phyloP scores from a whole-genome alignment of 1,140 invertebrate genomes.

The Apolygus lucorum region DNA sequence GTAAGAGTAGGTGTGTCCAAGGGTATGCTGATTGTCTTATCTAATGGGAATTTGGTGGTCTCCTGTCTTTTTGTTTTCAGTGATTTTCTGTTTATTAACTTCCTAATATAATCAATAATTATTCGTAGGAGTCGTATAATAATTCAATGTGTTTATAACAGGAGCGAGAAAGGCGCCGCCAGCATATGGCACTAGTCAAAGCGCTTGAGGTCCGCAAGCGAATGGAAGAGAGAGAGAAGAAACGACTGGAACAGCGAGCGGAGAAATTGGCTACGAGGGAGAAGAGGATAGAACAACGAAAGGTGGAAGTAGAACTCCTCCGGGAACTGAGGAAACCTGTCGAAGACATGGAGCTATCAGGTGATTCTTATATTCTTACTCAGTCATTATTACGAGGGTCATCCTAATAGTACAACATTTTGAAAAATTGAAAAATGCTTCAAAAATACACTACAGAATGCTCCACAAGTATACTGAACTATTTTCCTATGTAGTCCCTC shows the following conservation, averaged over 20 bases:
- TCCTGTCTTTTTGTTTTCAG: too few relatives aligned
- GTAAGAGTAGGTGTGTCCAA: too few relatives aligned
- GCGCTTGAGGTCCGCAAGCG: slow-evolving; percentile 74
- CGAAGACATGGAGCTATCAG: slow-evolving; percentile 70
- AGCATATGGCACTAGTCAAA: slow-evolving; percentile 81
- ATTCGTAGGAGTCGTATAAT: too few relatives aligned
- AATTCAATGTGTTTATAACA: too few relatives aligned
- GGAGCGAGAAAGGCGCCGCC: slow-evolving; percentile 82
- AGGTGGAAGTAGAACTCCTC: slow-evolving; percentile 74
- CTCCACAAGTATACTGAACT: too few relatives aligned
- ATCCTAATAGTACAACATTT: not conserved
- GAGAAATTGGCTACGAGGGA: slow-evolving; percentile 72
- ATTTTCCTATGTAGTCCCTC: too few relatives aligned
- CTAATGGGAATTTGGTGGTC: too few relatives aligned
- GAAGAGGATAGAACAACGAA: slow-evolving; percentile 69
- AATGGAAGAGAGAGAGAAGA: slow-evolving; percentile 79
- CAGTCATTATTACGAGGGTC: not conserved
- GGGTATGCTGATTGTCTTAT: too few relatives aligned
- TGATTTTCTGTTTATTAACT: too few relatives aligned
- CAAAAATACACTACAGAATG: not conserved
- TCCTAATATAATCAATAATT: too few relatives aligned
- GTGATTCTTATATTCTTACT: slow-evolving; percentile 38
- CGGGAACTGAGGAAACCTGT: slow-evolving; percentile 78
- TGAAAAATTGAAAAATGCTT: not conserved
- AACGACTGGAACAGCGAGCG: slow-evolving; percentile 65